Conservation (phyloP, 1,140 invertebrate genomes). For the Limonius californicus region DNA sequence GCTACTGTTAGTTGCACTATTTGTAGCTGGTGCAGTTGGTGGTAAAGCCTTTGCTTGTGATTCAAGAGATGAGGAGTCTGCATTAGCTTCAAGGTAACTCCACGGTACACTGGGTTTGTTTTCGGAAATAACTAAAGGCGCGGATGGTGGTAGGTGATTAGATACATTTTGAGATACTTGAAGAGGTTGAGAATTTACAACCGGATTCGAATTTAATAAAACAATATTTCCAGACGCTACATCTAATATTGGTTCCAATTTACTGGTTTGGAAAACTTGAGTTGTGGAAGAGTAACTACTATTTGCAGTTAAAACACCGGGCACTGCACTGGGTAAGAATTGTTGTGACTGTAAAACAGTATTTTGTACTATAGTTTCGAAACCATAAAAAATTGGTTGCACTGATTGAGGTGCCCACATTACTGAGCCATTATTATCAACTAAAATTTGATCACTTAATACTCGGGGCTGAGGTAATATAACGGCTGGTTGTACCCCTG, state of each 20-base stretch:
- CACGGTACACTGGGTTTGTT: not conserved
- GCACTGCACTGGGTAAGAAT: constrained; percentile 71
- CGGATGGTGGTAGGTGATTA: not conserved
- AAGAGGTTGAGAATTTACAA: constrained; percentile 35
- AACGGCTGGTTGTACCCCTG: constrained; percentile 56
- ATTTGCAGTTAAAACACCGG: constrained; percentile 69
- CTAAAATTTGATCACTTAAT: constrained; percentile 38
- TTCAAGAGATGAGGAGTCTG: not conserved
- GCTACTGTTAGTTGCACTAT: constrained; percentile 48
- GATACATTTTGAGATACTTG: constrained; percentile 20
- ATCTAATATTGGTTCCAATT: constrained; percentile 74
- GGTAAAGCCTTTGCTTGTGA: not conserved
- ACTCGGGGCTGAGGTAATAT: constrained; percentile 42
- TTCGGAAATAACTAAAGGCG: not conserved
- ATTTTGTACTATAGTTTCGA: constrained; percentile 80
- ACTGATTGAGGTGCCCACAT: constrained; percentile 40
- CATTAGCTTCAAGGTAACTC: not conserved
- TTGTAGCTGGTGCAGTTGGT: constrained; percentile 15
- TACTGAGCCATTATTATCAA: constrained; percentile 44
- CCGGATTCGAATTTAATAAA: constrained; percentile 56
- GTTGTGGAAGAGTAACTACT: constrained; percentile 78
- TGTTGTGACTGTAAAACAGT: constrained; percentile 82
- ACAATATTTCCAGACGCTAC: constrained; percentile 63
- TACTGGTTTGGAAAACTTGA: constrained; percentile 77
- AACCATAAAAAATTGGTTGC: constrained; percentile 73